These are phyloP conservation scores for Oncorhynchus nerka DNA, from an alignment of 2,113 vertebrate genomes.

Conservation along the genomic window DNA sequence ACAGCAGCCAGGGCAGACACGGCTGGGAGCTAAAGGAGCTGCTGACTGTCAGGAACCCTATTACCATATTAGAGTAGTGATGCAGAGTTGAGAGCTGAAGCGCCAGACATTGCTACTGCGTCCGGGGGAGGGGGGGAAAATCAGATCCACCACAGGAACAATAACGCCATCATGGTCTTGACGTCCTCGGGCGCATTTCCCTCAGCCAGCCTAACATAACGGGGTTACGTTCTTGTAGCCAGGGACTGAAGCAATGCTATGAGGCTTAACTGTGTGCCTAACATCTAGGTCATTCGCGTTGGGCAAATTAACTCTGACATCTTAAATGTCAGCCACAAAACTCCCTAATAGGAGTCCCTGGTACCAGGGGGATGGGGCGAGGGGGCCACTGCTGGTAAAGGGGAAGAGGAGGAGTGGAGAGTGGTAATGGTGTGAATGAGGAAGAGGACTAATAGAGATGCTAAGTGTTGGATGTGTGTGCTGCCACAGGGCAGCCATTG, in stretches of 20 bases:
- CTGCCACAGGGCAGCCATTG: constrained; percentile 60
- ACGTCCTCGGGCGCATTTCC: constrained; percentile 52
- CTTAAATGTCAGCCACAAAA: constrained; percentile 71
- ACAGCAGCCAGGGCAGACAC: too few species aligned
- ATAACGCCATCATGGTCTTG: constrained; percentile 42
- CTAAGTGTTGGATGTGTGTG: constrained; percentile 37
- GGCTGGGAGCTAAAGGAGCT: too few species aligned
- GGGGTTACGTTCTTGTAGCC: constrained; percentile 33
- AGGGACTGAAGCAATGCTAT: constrained; percentile 31
- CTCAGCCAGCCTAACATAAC: constrained; percentile 28
- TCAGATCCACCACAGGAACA: constrained; percentile 20
- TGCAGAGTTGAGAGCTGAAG: constrained; percentile 66
- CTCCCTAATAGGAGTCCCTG: constrained; percentile 14
- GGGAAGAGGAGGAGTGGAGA: constrained; percentile 4
- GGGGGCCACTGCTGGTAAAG: not conserved
- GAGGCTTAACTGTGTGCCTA: constrained; percentile 62
- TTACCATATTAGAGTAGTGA: constrained; percentile 71
- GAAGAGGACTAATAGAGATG: constrained; percentile 19
- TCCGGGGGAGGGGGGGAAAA: not conserved
- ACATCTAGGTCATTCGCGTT: constrained; percentile 70
- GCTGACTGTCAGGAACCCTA: constrained; percentile 28
- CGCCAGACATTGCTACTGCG: constrained; percentile 68
- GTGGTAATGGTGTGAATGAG: constrained; percentile 25
- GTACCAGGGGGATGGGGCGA: not conserved
- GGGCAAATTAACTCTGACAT: constrained; percentile 68